Evolutionary conservation across 2,113 vertebrate species (phyloP).

Genomic region (Paradoxurus hermaphroditus): DNA sequence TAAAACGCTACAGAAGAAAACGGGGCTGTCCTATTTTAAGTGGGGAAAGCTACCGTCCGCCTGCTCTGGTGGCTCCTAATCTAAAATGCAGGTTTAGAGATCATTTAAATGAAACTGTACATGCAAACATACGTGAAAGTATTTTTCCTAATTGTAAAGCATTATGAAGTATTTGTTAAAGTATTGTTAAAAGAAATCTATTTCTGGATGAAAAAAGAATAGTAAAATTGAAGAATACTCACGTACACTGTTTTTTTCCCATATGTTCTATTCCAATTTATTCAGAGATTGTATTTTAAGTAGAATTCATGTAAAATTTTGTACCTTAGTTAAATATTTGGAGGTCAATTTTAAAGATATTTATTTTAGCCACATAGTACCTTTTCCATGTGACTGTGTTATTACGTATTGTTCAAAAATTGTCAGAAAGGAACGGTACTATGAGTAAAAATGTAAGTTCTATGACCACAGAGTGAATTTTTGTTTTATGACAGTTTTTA

Average conservation of each 20-base stretch:
- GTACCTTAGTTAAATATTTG: not conserved
- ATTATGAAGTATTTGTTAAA: not conserved
- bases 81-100: not conserved
- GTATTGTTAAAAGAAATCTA: not conserved
- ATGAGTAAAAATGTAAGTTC: not conserved
- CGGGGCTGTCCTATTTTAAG: not conserved
- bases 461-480: not conserved
- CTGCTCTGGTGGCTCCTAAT: not conserved
- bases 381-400: not conserved
- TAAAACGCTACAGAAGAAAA: not conserved
- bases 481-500: conserved; percentile 58
- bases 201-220: not conserved
- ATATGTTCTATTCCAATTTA: not conserved
- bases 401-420: conserved; percentile 6
- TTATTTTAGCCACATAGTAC: not conserved
- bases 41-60: accelerated
- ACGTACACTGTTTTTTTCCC: not conserved
- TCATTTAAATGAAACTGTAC: not conserved
- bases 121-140: not conserved
- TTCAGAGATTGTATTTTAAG: not conserved
- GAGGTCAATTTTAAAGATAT: not conserved
- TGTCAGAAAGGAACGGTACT: not conserved
- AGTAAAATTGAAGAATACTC: not conserved
- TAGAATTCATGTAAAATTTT: not conserved
- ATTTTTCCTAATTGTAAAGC: not conserved